Conservation (phyloP, 2,888 invertebrate genomes). For the Villa cingulata region DNA sequence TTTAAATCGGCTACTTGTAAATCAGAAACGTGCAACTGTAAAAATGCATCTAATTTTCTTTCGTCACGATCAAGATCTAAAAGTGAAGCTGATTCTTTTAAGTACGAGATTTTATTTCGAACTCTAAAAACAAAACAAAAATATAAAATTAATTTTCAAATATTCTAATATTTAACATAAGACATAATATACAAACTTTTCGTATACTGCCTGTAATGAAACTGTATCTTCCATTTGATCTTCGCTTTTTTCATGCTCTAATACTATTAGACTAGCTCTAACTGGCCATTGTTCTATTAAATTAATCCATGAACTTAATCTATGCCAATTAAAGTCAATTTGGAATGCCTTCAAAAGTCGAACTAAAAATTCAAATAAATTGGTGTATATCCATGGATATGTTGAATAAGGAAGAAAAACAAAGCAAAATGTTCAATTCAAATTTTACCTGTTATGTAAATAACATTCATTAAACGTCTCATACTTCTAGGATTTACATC, state of each 20-base stretch:
- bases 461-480: conserved; percentile 91
- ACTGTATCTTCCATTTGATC: conserved; percentile 74
- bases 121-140: conserved; percentile 41
- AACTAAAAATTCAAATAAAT: conserved; percentile 40
- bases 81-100: conserved; percentile 78
- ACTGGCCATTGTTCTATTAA: conserved; percentile 99
- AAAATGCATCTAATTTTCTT: conserved; percentile 84
- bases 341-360: conserved; percentile 94
- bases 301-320: conserved; percentile 95
- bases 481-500: conserved; percentile 97
- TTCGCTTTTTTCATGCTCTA: conserved; percentile 82
- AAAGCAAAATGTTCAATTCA: too few relatives aligned
- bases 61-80: conserved; percentile 90
- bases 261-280: conserved; percentile 92
- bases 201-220: conserved; percentile 80
- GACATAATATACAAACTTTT: conserved; percentile 48
- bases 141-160: background rate
- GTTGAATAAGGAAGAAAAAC: too few relatives aligned
- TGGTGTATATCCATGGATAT: too few relatives aligned
- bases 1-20: conserved; percentile 78
- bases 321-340: conserved; percentile 98
- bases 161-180: background rate
- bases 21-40: conserved; percentile 75
- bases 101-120: conserved; percentile 62
- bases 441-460: conserved; percentile 90